Evolutionary conservation across 2,888 invertebrate genomes (phyloP), one percentile per base, ranked within the genome.

Genomic region (Lamellibrachia columna): DNA sequence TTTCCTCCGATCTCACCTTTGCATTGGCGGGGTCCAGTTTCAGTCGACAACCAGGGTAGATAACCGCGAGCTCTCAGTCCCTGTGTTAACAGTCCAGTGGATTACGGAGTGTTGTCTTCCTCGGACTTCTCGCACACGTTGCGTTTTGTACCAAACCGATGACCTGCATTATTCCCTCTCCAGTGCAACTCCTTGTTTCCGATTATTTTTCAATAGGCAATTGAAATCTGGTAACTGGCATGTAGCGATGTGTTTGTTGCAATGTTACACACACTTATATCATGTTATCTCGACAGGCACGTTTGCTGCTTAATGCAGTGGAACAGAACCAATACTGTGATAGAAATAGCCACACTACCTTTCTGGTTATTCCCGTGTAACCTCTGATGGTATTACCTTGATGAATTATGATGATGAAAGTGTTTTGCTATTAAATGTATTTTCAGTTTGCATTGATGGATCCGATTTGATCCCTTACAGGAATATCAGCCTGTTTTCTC

Each of bases 1-100:
- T 75, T 75, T 75, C 75, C 75, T 75, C 75, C 75, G 75, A 75
- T 75, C 75, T 75, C 75, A 75, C 75, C 58, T 75, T 75, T 75
- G 75, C 22, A 22, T 75, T n/a, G 2, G 75, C 75, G 22, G 75
- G 75, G 75, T 22, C 22, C 22, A 75, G 75, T 75, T 0, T 3
- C 15, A 11, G 75, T 75, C 75, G 75, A 22, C 15, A 11, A 75
- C 15, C 22, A 75, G 75, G 75, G 75, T 22, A n/a, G 75, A n/a
- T 15, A n/a, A 75, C 40, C 58, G 7, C 75, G 6, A 22, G 22
- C 6, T 3, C n/a, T 75, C 3, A 75, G 75, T n/a, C 75, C 75
- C 75, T 4, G 75, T 75, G 75, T 11, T 75, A 22, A 22, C 75
- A 15, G 3, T 15, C 22, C 22, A 22, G n/a, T n/a, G n/a, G 75